Base-by-base conservation (phyloP, 2,797 vertebrate genomes). In the Chaetodon trifasciatus region DNA sequence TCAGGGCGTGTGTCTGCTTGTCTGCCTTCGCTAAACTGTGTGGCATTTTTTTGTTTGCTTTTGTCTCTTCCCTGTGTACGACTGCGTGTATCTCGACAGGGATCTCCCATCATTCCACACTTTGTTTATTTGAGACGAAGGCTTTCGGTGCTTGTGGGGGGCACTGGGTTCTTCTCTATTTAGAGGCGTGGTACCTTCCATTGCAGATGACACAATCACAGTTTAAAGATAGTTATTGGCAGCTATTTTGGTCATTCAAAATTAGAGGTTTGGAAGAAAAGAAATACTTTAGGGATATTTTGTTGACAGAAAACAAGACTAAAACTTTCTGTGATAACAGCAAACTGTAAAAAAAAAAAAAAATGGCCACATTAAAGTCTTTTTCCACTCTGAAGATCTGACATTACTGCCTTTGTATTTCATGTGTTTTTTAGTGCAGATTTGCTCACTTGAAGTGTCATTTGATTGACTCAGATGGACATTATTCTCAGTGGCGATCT, bases 61-160 rank as follows among this genome's bases (percentile, higher is more conserved):
- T 88, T 74, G 72, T 89, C 79, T 91, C 78, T 69, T 79, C 86
- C 78, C 77, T 74, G 79, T 80, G 85, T 81, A 70, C 72, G 71
- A 73, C 80, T 37, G 74, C 2, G 68, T 6, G n/a, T 72, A 63
- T 83, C 81, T 74, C 0, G 56, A 79, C 81, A 68, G 87, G 76
- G 49, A 93, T 92, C 93, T 86, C 71, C 88, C 88, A 85, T 91
- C 90, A 88, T 88, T 91, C 87, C 86, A 64, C 58, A 47, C 79
- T 86, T 74, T 91, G 89, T 92, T 91, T 94, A 86, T 89, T 85
- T 84, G 74, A 83, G 79, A 88, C 67, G 82, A 81, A 81, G 82
- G 79, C 88, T 90, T 90, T 86, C 86, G 89, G 85, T 84, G 81
- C 70, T 39, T n/a, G 62, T 61, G 55, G 64, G 66, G 66, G 65